Base-by-base conservation (phyloP, 2,888 invertebrate genomes). In the Andrena bicolor region DNA sequence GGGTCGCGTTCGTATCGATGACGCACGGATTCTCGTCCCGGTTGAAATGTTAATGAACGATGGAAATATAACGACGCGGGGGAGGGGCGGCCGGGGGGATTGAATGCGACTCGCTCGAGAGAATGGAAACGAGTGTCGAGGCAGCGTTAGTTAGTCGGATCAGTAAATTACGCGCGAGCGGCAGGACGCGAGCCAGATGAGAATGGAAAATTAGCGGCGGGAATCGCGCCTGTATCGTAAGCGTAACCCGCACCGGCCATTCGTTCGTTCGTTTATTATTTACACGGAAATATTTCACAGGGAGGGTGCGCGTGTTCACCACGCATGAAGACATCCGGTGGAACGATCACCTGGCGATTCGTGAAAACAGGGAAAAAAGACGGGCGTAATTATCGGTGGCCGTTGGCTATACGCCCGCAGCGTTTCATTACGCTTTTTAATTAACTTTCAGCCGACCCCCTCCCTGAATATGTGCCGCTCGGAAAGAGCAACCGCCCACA, bases 1-100 rank as follows among this genome's bases (percentile, higher is more conserved):
- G 61, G 26, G 63, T 51, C 13, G 65, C 41, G 79, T 30, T 16
- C 56, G 77, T 80, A 87, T 82, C 77, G 84, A 82, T 69, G 78
- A 63, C 49, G 65, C 70, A 26, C 63, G 76, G 73, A 82, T 79
- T 75, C 75, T 76, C 74, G 56, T 64, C 68, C 64, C 73, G 80
- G 63, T 79, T 80, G 80, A 88, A 88, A 86, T 79, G 84, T 82
- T 88, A 87, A 87, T 88, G 82, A 82, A 79, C 83, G 73, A 88
- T 80, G 83, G 72, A 88, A 82, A 84, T 87, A 83, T 85, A 82
- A 86, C 76, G 80, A 79, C 10, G 20, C 16, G 63, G 20, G 60
- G 0, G 71, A 8, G 68, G 4, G 28, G 30, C 1, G 26, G 16
- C 6, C 5, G 26, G 61, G 10, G 0, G 7, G 26, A 7, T 16